Base-by-base conservation (phyloP, 2,888 invertebrate genomes). In the Cybosia mesomella region DNA sequence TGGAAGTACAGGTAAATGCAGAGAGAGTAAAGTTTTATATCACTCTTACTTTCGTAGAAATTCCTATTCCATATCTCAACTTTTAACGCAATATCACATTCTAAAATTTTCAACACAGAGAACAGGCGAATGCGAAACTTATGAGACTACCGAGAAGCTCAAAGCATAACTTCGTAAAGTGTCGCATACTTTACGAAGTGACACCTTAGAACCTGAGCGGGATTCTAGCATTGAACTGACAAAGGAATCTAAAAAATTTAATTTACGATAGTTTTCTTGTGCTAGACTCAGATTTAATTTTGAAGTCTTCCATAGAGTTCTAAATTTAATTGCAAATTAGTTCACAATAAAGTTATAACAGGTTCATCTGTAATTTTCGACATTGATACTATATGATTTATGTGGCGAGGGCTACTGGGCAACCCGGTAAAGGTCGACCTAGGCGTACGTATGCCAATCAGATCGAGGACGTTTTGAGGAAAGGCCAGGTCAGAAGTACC, bases 121-220 rank as follows among this genome's bases (percentile, higher is more conserved):
- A 67, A 66, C 43, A 59, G 55, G 57, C 49, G 64, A 64, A 36
- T 60, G 66, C 43, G 32, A 70, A 77, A 77, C 59, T 80, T 77
- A 66, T 58, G 53, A 62, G 72, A 70, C 70, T 72, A 64, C 55
- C 54, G 66, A 68, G 66, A 70, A 65, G 57, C 65, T 67, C 75
- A 78, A 80, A 80, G 75, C 78, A 72, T 78, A 75, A 78, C 70
- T 78, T 69, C 68, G 59, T 32, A 49, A 78, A 78, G 72, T 75
- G 75, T 78, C n/a, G n/a, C n/a, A n/a, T n/a, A n/a, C n/a, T n/a
- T n/a, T n/a, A n/a, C n/a, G n/a, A n/a, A n/a, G 70, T 67, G 72
- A 78, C 77, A 78, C 81, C 68, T 77, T 39, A 22, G 21, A 34
- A 64, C 21, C 54, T 39, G 39, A 73, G 55, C 34, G 13, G 55